These are phyloP conservation scores for Monarcha castaneiventris DNA, from an alignment of 2,113 vertebrate species.

Conservation along the genomic window DNA sequence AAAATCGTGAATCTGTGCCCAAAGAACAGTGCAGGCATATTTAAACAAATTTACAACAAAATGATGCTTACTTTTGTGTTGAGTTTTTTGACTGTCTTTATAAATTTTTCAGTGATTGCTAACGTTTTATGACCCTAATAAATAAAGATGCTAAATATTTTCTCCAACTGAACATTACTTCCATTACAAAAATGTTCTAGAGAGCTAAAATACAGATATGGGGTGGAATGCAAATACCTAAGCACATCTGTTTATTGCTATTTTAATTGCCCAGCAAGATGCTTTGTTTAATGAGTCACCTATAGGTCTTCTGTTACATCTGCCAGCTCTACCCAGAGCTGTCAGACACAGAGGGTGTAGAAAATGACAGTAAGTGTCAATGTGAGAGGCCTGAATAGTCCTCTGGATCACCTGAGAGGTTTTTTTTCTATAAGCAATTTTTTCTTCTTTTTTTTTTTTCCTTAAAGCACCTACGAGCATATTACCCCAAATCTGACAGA, in stretches of 20 bases:
- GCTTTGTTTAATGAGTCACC: background rate
- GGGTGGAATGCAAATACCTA: background rate
- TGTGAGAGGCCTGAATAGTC: background rate
- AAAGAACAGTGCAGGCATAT: background rate
- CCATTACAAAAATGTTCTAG: background rate
- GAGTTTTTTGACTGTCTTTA: background rate
- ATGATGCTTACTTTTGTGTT: background rate
- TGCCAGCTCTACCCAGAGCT: background rate
- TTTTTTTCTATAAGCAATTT: background rate
- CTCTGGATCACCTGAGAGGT: background rate
- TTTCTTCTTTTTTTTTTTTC: background rate
- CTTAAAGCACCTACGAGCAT: fast-evolving
- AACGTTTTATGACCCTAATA: background rate
- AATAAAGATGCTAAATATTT: background rate
- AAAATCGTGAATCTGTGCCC: background rate
- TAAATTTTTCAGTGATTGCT: background rate
- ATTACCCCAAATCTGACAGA: background rate
- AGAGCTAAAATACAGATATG: background rate
- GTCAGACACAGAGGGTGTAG: background rate
- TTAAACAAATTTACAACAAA: background rate
- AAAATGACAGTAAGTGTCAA: background rate
- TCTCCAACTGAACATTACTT: background rate
- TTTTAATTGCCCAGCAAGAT: background rate
- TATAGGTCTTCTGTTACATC: background rate
- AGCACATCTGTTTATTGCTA: background rate